These are phyloP conservation scores for Drosophila prosaltans DNA, from an alignment of 1,140 invertebrate species.

Conservation along the genomic window DNA sequence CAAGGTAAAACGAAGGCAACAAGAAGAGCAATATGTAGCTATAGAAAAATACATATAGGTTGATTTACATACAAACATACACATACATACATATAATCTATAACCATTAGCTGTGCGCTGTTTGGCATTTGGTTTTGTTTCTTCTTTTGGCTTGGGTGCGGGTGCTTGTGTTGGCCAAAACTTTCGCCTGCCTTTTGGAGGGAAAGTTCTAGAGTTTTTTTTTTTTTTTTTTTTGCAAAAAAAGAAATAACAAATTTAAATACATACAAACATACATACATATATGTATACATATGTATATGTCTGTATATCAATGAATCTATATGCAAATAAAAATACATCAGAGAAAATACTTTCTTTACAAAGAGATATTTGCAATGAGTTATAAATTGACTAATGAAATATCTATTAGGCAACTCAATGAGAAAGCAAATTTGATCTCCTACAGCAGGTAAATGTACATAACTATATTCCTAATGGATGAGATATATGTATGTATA, in stretches of 20 bases:
- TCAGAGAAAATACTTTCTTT: constrained; percentile 11
- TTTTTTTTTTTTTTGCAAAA: no score
- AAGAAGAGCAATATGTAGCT: constrained; percentile 18
- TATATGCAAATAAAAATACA: background rate
- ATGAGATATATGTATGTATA: no score
- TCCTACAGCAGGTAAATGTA: background rate
- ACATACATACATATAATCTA: constrained; percentile 16
- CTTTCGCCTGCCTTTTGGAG: constrained; percentile 48
- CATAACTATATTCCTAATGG: background rate
- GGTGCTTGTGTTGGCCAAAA: constrained; percentile 33
- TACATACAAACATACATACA: background rate
- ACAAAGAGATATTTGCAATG: background rate
- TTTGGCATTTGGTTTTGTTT: constrained; percentile 60
- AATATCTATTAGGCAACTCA: background rate
- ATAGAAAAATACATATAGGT: constrained; percentile 40
- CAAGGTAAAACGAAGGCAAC: constrained; percentile 18
- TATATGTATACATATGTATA: background rate
- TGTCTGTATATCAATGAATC: background rate
- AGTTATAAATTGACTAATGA: background rate
- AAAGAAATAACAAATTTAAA: background rate
- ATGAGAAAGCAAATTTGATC: background rate
- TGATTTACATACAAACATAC: constrained; percentile 9
- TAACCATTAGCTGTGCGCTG: constrained; percentile 62
- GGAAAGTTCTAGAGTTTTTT: constrained; percentile 58
- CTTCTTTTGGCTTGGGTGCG: constrained; percentile 19